Evolutionary conservation across 2,888 invertebrate genomes (phyloP), one percentile per base, ranked within the genome.

Genomic region (Phlogophora meticulosa): DNA sequence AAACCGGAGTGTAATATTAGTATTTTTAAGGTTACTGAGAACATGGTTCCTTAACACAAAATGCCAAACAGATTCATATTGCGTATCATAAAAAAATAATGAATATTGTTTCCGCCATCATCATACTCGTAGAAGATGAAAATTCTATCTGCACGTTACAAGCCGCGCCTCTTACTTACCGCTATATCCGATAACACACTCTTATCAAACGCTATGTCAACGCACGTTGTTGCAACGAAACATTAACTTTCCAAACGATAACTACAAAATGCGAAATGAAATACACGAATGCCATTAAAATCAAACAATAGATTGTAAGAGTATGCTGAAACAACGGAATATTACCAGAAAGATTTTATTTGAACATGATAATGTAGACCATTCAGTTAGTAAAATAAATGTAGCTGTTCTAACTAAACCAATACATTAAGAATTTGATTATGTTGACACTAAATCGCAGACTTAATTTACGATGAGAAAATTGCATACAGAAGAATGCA

Each of bases 141-240:
- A 66, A 59, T 55, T 38, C 4, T 4, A 63, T 66, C 63, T 46
- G 32, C 28, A 48, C 56, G 9, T 59, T 49, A 51, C 60, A 67
- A 60, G 42, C 52, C 59, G 28, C 56, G 52, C 51, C 53, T 60
- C 62, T 57, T 67, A 65, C 65, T 13, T 38, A 15, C n/a, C n/a
- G n/a, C n/a, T 52, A 55, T 17, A 79, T 79, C 82, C 83, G 87
- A 88, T 90, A 89, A 87, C 88, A 88, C 73, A 82, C 32, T 83
- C 87, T 91, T 91, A 91, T 91, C 90, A 78, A 45, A 22, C 15
- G 34, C 67, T 59, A 83, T 68, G 76, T 67, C 65, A 71, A 76
- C 60, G 65, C 66, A 70, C 45, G 72, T 71, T 78, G 58, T 74
- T 79, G 72, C 67, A 66, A 79, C 77, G 69, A 59, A 71, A 82